Evolutionary conservation across 2,797 vertebrate genomes (phyloP).

Genomic region (Selene dorsalis): DNA sequence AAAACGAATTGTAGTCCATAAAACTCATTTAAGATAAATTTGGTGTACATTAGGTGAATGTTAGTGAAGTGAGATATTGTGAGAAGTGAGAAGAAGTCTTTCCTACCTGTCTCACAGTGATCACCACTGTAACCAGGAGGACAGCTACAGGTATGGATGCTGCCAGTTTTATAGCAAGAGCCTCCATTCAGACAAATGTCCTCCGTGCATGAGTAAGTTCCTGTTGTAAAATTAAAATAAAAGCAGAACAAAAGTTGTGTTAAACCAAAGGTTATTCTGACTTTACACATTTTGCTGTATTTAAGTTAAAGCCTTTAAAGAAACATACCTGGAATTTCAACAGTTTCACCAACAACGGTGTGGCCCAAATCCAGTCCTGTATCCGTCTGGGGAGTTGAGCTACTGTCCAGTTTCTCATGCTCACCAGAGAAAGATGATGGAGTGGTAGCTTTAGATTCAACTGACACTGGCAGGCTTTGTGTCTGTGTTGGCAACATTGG

Average conservation of each 20-base stretch:
- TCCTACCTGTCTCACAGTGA: constrained; percentile 93
- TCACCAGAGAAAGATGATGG: constrained; percentile 35
- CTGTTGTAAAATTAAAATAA: constrained; percentile 73
- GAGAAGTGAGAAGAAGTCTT: background rate
- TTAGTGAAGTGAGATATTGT: background rate
- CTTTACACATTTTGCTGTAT: background rate
- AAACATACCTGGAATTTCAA: constrained; percentile 82
- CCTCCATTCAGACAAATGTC: constrained; percentile 92
- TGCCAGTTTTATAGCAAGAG: constrained; percentile 88
- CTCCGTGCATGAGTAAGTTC: constrained; percentile 86
- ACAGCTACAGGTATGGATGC: constrained; percentile 88
- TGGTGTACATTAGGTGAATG: no score
- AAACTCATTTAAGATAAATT: background rate
- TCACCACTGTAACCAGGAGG: constrained; percentile 92
- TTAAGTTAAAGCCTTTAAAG: constrained; percentile 9
- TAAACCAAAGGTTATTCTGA: background rate
- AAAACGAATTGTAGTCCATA: background rate
- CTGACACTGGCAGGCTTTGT: constrained; percentile 41
- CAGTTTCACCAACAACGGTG: constrained; percentile 75
- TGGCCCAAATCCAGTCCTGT: constrained; percentile 56
- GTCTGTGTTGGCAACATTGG: constrained; percentile 43
- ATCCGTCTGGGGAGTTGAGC: constrained; percentile 31
- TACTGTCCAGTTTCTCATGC: constrained; percentile 27
- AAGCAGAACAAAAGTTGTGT: background rate
- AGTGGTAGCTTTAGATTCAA: constrained; percentile 29